Evolutionary conservation across 2,888 invertebrate genomes (phyloP).

Genomic region (Sicus ferrugineus): DNA sequence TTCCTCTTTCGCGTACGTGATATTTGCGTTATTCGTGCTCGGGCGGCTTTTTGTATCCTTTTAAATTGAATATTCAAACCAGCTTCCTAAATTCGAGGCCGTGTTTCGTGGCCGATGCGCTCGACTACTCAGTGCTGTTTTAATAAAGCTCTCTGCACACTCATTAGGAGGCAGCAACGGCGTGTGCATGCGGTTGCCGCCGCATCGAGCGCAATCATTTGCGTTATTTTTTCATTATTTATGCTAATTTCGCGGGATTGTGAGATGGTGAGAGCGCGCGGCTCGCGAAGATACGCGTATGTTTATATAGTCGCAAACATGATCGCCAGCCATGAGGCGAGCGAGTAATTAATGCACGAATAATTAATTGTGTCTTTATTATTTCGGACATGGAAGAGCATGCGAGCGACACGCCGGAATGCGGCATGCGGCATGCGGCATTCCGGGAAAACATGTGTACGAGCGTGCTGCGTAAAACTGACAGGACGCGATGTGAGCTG

Average conservation of each 20-base stretch:
- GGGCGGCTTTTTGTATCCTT: no score
- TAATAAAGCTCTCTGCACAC: not conserved
- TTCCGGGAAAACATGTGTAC: no score
- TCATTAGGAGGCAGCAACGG: not conserved
- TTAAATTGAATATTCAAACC: not conserved
- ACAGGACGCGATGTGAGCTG: no score
- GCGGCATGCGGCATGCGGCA: no score
- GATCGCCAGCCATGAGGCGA: slow-evolving; percentile 25
- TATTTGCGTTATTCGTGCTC: no score
- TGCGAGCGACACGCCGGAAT: no score
- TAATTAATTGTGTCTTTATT: slow-evolving; percentile 22
- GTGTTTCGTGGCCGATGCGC: not conserved
- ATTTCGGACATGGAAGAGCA: not conserved
- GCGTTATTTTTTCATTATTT: slow-evolving; percentile 28
- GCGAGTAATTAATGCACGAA: slow-evolving; percentile 20
- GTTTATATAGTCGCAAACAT: slow-evolving; percentile 23
- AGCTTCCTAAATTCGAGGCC: not conserved
- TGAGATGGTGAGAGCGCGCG: not conserved
- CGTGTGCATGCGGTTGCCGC: slow-evolving; percentile 18
- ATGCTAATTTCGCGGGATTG: slow-evolving; percentile 14
- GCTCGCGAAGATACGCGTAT: not conserved
- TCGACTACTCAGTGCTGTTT: not conserved
- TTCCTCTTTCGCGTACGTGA: no score
- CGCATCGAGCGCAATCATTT: slow-evolving; percentile 12
- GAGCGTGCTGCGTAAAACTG: no score